Percentiles rank a stretch among this genome's conserved stretches.
phyloP scores from a whole-genome alignment of 2,888 invertebrate species.

The Abrostola tripartita region DNA sequence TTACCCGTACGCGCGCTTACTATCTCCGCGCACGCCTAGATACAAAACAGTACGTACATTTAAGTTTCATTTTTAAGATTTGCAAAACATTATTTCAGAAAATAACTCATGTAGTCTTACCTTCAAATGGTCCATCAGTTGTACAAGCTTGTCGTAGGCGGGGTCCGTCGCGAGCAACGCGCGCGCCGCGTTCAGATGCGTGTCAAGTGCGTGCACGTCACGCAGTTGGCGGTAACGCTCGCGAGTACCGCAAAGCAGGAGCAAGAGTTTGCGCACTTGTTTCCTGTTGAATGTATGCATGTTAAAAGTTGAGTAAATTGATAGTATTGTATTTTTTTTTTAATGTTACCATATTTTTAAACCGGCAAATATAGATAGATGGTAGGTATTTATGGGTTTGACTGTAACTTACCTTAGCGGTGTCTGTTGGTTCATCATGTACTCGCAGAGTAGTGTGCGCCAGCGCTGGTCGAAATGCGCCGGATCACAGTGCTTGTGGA shows the following conservation, averaged over 20 bases:
- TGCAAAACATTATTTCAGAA: background rate
- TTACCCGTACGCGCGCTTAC: slow-evolving; percentile 96
- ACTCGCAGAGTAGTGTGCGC: slow-evolving; percentile 96
- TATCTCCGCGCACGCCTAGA: slow-evolving; percentile 95
- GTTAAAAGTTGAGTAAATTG: too few relatives aligned
- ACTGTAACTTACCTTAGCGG: slow-evolving; percentile 89
- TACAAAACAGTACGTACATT: background rate
- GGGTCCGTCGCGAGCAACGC: slow-evolving; percentile 86
- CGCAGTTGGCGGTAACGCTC: slow-evolving; percentile 98
- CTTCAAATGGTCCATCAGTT: slow-evolving; percentile 97
- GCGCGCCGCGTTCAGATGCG: slow-evolving; percentile 93
- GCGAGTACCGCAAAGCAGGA: slow-evolving; percentile 98
- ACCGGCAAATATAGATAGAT: background rate
- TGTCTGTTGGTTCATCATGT: slow-evolving; percentile 98
- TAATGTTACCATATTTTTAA: background rate
- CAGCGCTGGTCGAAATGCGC: slow-evolving; percentile 90
- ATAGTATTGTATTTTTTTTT: too few relatives aligned
- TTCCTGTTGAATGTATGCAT: slow-evolving; percentile 84
- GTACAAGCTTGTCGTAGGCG: slow-evolving; percentile 96
- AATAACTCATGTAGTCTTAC: slow-evolving; percentile 49
- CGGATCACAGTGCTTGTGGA: slow-evolving; percentile 93
- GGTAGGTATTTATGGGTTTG: background rate
- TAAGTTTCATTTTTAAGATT: background rate
- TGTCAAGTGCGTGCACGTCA: slow-evolving; percentile 97
- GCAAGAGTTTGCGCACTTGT: slow-evolving; percentile 96